Evolutionary conservation across 2,888 invertebrate genomes (phyloP).

Genomic region (Drosophila siamana): DNA sequence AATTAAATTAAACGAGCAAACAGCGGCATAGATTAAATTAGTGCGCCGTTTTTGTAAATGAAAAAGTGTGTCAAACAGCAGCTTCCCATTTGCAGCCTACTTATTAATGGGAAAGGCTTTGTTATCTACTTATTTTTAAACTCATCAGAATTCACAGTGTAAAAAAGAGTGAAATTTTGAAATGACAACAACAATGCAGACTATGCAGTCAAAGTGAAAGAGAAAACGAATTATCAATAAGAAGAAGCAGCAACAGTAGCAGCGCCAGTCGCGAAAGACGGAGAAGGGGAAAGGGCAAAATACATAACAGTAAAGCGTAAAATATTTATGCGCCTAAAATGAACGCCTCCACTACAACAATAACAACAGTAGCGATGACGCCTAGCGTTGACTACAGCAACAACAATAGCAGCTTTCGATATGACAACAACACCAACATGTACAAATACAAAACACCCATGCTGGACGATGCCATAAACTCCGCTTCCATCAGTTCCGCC

Average conservation of each 20-base stretch:
- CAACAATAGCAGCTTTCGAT: slow-evolving; percentile 42
- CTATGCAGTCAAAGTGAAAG: slow-evolving; percentile 51
- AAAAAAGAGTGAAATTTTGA: slow-evolving; percentile 43
- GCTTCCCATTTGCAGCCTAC: slow-evolving; percentile 30
- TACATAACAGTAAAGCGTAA: slow-evolving; percentile 46
- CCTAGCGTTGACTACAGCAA: slow-evolving; percentile 29
- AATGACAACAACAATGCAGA: slow-evolving; percentile 37
- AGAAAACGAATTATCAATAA: slow-evolving; percentile 37
- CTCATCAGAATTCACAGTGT: slow-evolving; percentile 6
- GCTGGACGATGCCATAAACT: slow-evolving; percentile 49
- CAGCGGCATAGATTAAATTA: slow-evolving; percentile 31
- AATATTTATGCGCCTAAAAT: slow-evolving; percentile 38
- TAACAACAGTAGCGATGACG: slow-evolving; percentile 19
- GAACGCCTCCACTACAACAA: slow-evolving; percentile 39
- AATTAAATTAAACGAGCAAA: slow-evolving; percentile 37
- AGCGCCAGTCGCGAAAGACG: not conserved
- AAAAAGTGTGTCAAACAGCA: slow-evolving; percentile 31
- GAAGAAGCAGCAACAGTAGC: slow-evolving; percentile 14
- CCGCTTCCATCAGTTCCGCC: not conserved
- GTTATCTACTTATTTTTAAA: slow-evolving; percentile 38
- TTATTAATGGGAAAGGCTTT: slow-evolving; percentile 20
- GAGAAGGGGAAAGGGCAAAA: slow-evolving; percentile 14
- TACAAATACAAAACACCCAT: slow-evolving; percentile 28
- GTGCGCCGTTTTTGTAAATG: slow-evolving; percentile 21
- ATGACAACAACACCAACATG: slow-evolving; percentile 52